Evolutionary conservation across 2,888 invertebrate genomes (phyloP).

Genomic region (Odontocerum albicorne): DNA sequence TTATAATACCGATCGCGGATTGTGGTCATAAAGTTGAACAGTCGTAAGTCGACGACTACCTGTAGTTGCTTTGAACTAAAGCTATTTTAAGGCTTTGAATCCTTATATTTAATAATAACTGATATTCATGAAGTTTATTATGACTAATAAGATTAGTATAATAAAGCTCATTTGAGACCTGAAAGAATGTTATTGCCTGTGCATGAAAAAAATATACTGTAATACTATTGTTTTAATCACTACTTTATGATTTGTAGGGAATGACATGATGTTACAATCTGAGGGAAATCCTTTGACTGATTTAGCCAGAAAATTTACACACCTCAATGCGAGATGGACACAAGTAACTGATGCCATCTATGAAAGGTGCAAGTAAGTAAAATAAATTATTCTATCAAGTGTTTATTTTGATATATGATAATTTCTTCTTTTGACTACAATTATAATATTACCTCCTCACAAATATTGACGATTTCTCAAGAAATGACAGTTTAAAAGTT

Average conservation of each 20-base stretch:
- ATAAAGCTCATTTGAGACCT: too few relatives aligned
- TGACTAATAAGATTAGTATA: too few relatives aligned
- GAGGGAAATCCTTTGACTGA: constrained; percentile 59
- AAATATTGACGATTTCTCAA: background rate
- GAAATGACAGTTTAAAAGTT: background rate
- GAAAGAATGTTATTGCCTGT: too few relatives aligned
- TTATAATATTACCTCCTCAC: background rate
- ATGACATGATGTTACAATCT: constrained; percentile 64
- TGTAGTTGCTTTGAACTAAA: too few relatives aligned
- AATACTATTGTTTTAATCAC: too few relatives aligned
- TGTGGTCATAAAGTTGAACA: too few relatives aligned
- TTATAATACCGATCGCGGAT: too few relatives aligned
- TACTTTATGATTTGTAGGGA: constrained; percentile 56
- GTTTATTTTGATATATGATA: background rate
- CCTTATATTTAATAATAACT: too few relatives aligned
- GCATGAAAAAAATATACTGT: too few relatives aligned
- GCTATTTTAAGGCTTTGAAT: too few relatives aligned
- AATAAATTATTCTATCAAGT: background rate
- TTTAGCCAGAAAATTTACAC: constrained; percentile 66
- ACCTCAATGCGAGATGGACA: constrained; percentile 72
- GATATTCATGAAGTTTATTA: too few relatives aligned
- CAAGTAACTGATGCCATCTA: constrained; percentile 69
- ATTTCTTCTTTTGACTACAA: background rate
- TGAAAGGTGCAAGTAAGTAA: constrained; percentile 61
- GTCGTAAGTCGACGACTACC: too few relatives aligned